Base-by-base conservation (phyloP, 2,888 invertebrate species). In the Matsumyia berberina region DNA sequence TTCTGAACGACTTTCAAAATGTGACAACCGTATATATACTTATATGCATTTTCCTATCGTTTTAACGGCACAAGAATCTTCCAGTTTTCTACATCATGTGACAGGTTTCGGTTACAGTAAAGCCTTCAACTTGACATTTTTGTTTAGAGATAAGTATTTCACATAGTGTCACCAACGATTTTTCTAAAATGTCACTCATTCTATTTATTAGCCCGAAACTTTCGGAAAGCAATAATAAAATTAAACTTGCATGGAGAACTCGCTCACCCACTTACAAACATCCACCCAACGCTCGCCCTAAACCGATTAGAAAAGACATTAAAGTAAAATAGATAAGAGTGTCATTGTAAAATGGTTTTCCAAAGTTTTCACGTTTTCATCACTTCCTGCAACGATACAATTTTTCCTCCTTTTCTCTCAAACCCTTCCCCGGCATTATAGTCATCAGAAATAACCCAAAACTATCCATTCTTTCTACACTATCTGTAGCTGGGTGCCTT, bases 371-470 rank as follows among this genome's bases (percentile, higher is more conserved):
- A 55, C 62, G 55, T 44, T 78, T 73, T 73, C 83, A 73, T 78
- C 78, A 69, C 73, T 64, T 83, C 58, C 67, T 53, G 62, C 46
- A 60, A 67, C 57, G 66, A 74, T 60, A 67, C 57, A 58, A 33
- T 35, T 66, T 62, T 29, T 39, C 35, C 6, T 31, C 39, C 8
- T 35, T 35, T 35, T 5, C 24, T 15, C 11, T n/a, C 24, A 24
- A n/a, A 12, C 17, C 46, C 7, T 24, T 35, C 29, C 19, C 24
- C 24, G 9, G 37, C 33, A 31, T 58, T 83, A 62, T 67, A 67
- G 78, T 83, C 72, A 72, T 49, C 66, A 72, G 62, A 73, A 83
- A 83, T 78, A 78, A 53, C 82, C 72, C 58, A 58, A 78, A 82
- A 77, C 70, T 82, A 76, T 76, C 46, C 69, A 64, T 76, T 60